A percentile compares a stretch with the other conserved stretches of the same genome.
Evolutionary conservation across 2,797 vertebrate species (phyloP).

Genomic region (Buceros bicornis): DNA sequence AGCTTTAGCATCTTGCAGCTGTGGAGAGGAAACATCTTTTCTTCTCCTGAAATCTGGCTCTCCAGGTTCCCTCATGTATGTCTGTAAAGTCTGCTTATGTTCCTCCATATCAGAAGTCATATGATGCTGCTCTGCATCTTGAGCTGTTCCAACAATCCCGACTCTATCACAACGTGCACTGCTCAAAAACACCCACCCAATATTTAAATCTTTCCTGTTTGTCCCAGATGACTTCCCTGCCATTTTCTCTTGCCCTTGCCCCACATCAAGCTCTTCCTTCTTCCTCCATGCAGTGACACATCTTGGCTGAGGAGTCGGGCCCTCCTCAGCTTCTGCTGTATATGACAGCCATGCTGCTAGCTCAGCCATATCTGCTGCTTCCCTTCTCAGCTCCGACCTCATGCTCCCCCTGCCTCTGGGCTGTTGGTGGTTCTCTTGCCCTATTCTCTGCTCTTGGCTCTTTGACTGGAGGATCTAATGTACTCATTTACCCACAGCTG

Average conservation of each 20-base stretch:
- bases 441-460: background rate
- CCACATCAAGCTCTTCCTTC: background rate
- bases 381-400: background rate
- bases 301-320: background rate
- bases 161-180: fast-evolving
- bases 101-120: background rate
- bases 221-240: background rate
- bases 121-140: background rate
- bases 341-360: background rate
- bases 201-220: background rate
- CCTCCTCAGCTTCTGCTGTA: background rate
- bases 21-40: background rate
- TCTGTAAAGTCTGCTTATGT: fast-evolving
- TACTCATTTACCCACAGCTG: conserved; percentile 3
- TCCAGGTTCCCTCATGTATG: fast-evolving
- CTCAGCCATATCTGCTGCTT: background rate
- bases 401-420: background rate
- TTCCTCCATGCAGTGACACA: background rate
- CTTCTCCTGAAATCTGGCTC: background rate
- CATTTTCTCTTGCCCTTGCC: background rate
- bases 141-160: background rate
- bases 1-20: fast-evolving
- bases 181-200: background rate
- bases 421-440: background rate
- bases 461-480: background rate